phyloP scores from a whole-genome alignment of 1,140 invertebrate species.

The Euura lappo region DNA sequence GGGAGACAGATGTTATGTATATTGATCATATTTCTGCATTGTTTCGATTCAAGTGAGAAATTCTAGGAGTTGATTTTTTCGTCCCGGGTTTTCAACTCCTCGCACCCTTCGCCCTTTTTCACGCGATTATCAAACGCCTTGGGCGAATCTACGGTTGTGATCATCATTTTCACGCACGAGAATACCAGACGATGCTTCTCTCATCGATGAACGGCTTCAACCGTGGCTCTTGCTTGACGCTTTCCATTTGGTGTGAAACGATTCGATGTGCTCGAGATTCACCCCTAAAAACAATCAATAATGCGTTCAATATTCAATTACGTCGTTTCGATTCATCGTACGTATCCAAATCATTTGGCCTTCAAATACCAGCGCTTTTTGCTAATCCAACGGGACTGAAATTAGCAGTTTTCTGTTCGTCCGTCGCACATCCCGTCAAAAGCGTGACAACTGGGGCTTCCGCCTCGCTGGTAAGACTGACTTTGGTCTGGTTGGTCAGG shows the following conservation, averaged over 20 bases:
- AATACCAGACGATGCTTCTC: slow-evolving; percentile 23
- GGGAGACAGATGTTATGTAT: too few species aligned
- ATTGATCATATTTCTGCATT: too few species aligned
- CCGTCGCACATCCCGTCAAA: slow-evolving; percentile 60
- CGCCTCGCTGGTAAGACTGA: slow-evolving; percentile 54
- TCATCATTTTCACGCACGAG: slow-evolving; percentile 22
- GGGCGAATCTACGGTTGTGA: slow-evolving; percentile 18
- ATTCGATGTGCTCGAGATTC: slow-evolving; percentile 68
- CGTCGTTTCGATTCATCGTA: not conserved
- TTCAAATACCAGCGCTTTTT: slow-evolving; percentile 60
- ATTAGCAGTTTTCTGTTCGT: slow-evolving; percentile 43
- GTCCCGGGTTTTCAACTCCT: slow-evolving; percentile 49
- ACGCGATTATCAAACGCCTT: slow-evolving; percentile 20
- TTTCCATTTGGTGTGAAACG: slow-evolving; percentile 74
- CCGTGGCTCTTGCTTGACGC: slow-evolving; percentile 68
- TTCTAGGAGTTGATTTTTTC: slow-evolving; percentile 3
- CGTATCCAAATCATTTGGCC: too few species aligned
- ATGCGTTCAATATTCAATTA: slow-evolving; percentile 24
- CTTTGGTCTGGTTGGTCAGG: slow-evolving; percentile 66
- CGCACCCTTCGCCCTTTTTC: slow-evolving; percentile 16
- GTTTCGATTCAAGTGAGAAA: not conserved
- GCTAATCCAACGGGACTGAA: slow-evolving; percentile 63
- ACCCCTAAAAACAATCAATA: slow-evolving; percentile 59
- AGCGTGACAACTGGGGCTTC: slow-evolving; percentile 66
- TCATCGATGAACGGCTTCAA: slow-evolving; percentile 54